Evolutionary conservation across 2,888 invertebrate genomes (phyloP).

Genomic region (Nycteola revayana): DNA sequence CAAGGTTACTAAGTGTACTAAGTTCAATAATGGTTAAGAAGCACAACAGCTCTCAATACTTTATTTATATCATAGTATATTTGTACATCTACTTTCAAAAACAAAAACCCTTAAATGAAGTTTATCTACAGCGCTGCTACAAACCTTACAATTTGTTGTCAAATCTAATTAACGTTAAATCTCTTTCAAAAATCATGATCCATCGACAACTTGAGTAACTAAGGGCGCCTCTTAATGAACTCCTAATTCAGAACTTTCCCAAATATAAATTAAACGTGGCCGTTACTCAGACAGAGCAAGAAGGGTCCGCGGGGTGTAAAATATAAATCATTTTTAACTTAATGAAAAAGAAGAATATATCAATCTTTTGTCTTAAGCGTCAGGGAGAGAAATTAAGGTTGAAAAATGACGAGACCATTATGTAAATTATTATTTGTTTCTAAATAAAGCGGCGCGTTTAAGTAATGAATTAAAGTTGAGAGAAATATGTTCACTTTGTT

Average conservation of each 20-base stretch:
- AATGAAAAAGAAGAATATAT: constrained; percentile 73
- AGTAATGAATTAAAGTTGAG: constrained; percentile 38
- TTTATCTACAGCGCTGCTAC: too few relatives aligned
- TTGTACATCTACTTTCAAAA: too few relatives aligned
- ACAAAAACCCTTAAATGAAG: too few relatives aligned
- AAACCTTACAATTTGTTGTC: too few relatives aligned
- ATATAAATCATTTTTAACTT: constrained; percentile 67
- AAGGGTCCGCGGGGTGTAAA: constrained; percentile 34
- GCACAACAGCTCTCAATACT: too few relatives aligned
- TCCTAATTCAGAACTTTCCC: constrained; percentile 21
- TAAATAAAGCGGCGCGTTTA: constrained; percentile 51
- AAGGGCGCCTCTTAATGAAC: constrained; percentile 27
- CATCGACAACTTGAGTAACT: constrained; percentile 7
- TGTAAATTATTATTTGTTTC: constrained; percentile 72
- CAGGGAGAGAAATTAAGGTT: constrained; percentile 62
- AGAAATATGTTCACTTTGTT: constrained; percentile 35
- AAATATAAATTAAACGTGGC: constrained; percentile 23
- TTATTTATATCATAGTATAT: too few relatives aligned
- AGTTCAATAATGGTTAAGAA: too few relatives aligned
- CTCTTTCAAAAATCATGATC: constrained; percentile 15
- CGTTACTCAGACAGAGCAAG: constrained; percentile 21
- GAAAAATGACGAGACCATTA: constrained; percentile 69
- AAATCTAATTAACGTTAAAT: constrained; percentile 15
- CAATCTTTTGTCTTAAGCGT: constrained; percentile 72
- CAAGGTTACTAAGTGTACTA: too few relatives aligned